Base-by-base conservation (phyloP, 1,140 invertebrate genomes). In the Formica selysi region DNA sequence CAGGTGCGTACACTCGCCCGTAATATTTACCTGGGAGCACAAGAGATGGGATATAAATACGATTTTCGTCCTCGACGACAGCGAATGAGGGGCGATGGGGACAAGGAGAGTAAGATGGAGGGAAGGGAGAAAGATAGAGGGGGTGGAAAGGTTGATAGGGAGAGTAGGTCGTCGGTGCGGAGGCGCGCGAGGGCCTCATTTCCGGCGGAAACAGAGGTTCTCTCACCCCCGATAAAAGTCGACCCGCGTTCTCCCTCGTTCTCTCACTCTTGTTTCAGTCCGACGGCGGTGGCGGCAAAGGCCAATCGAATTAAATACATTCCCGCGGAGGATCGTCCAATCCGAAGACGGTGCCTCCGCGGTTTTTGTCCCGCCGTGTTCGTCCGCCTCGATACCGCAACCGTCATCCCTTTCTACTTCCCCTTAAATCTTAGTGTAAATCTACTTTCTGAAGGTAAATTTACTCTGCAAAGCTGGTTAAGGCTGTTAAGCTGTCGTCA, bases 191-290 rank as follows among this genome's bases (percentile, higher is more conserved):
- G 90, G 87, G 91, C 86, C 91, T 94, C 91, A 93, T 95, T 94
- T 95, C 94, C 94, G 93, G 85, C 92, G 94, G 94, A 95, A 95
- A 94, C 93, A 90, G 92, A 93, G 89, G 89, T 89, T 83, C 91
- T 87, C 90, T 89, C 91, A 67, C 83, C 90, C 90, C 85, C 70
- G 83, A 80, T 87, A 57, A 79, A 44, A 76, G 59, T 38, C 54
- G 67, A 11, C 7, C 44, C 19, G 61, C 22, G 61, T 29, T 26
- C 44, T 54, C 76, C 16, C 57, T 78, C 74, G 32, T 19, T 61
- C 62, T 89, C 41, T 61, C 62, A 87, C 32, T 4, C 70, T 70
- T 71, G 83, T 78, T 83, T 51, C 73, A 80, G 86, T 51, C 70
- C 64, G 83, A 73, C 84, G 87, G 68, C 79, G 70, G 71, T 74